phyloP scores from a whole-genome alignment of 2,797 vertebrate species.

The Coendou prehensilis region DNA sequence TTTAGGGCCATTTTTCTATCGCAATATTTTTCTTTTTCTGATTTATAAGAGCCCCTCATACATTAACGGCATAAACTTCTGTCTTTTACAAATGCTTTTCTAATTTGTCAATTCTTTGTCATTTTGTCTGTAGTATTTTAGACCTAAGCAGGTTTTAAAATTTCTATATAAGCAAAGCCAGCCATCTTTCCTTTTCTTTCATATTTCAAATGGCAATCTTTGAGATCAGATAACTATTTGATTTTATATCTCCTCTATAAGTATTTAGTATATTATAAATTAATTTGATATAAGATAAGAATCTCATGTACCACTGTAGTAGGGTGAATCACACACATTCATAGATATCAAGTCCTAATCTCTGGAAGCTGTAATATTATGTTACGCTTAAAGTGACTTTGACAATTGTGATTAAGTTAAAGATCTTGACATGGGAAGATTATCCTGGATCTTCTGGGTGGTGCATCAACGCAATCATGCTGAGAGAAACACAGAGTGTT shows the following conservation, averaged over 20 bases:
- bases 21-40: slow-evolving; percentile 20
- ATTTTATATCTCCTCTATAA: slow-evolving; percentile 49
- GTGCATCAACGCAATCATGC: not conserved
- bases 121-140: slow-evolving; percentile 54
- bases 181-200: slow-evolving; percentile 6
- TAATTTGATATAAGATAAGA: slow-evolving; percentile 29
- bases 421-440: slow-evolving; percentile 16
- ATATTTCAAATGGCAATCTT: not conserved
- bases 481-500: not conserved
- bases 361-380: not conserved
- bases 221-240: slow-evolving; percentile 37
- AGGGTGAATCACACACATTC: not conserved
- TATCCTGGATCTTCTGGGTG: not conserved
- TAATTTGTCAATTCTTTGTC: slow-evolving; percentile 9
- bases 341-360: slow-evolving; percentile 17
- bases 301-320: not conserved
- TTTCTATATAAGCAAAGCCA: slow-evolving; percentile 46
- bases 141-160: slow-evolving; percentile 24
- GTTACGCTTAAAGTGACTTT: not conserved
- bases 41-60: not conserved
- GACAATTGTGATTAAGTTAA: slow-evolving; percentile 41
- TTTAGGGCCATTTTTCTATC: slow-evolving; percentile 25
- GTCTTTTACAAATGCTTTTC: slow-evolving; percentile 27
- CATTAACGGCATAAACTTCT: slow-evolving; percentile 34
- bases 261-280: slow-evolving; percentile 10